A percentile compares a stretch with the other conserved stretches of the same genome.
Evolutionary conservation across 1,140 invertebrate species (phyloP).

Genomic region (Planococcus citri): DNA sequence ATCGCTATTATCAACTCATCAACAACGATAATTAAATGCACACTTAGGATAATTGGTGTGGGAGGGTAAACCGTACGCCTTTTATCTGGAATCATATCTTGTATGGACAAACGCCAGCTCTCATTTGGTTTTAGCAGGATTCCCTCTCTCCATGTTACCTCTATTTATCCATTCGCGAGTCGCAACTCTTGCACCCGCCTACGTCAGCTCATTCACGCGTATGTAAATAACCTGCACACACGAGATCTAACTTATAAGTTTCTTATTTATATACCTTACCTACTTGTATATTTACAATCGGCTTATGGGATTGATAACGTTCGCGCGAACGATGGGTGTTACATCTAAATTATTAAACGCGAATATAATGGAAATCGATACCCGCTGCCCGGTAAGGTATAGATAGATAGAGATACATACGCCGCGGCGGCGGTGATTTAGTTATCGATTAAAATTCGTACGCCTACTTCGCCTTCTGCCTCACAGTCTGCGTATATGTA

Average conservation of each 20-base stretch:
- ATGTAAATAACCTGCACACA: constrained; percentile 2
- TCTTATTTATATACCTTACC: too few relatives aligned
- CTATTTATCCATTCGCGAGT: background rate
- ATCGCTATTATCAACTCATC: constrained; percentile 2
- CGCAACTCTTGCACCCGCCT: background rate
- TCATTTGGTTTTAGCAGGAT: background rate
- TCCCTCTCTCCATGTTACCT: background rate
- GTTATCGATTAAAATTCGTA: background rate
- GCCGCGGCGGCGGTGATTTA: too few relatives aligned
- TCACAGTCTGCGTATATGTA: too few relatives aligned
- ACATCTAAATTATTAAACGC: background rate
- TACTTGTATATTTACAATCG: background rate
- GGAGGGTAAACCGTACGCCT: background rate
- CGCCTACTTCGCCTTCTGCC: background rate
- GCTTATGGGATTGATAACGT: background rate
- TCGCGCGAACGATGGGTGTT: background rate
- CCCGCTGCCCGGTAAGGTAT: too few relatives aligned
- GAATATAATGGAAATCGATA: background rate
- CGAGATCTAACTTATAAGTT: background rate
- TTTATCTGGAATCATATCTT: background rate
- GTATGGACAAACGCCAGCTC: constrained; percentile 1
- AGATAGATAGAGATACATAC: too few relatives aligned
- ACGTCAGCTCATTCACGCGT: background rate
- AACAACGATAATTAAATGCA: background rate
- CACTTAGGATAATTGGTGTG: background rate